These are phyloP conservation scores for Pocillopora verrucosa DNA, from an alignment of 64 coral and sea anemone species.

Conservation along the genomic window DNA sequence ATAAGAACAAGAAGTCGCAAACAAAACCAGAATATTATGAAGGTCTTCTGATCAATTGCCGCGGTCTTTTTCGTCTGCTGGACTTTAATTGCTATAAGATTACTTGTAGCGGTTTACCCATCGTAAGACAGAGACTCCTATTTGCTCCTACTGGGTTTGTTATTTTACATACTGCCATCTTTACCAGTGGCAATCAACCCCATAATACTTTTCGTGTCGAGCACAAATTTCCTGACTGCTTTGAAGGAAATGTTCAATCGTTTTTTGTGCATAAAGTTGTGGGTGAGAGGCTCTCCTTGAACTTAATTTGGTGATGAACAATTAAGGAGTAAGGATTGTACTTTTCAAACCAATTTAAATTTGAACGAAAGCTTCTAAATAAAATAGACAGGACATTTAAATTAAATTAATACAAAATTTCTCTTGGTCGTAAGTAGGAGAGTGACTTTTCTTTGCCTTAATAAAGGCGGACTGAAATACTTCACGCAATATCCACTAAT, in stretches of 20 bases:
- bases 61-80: constrained; percentile 2
- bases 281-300: neutral
- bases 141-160: neutral
- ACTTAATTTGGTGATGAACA: neutral
- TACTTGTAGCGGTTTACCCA: neutral
- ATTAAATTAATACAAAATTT: too few species aligned
- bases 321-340: neutral
- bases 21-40: neutral
- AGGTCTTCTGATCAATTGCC: neutral
- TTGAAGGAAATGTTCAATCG: neutral
- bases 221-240: neutral
- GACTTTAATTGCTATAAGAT: neutral
- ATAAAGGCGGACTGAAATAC: too few species aligned
- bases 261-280: neutral
- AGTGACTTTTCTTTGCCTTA: too few species aligned
- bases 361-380: too few species aligned
- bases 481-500: too few species aligned
- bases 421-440: too few species aligned
- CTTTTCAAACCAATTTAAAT: too few species aligned
- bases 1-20: neutral
- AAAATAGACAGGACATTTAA: too few species aligned
- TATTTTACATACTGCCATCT: constrained; percentile 22
- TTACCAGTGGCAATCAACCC: constrained; percentile 1
- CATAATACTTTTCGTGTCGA: neutral
- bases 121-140: neutral